phyloP scores from a whole-genome alignment of 1,140 invertebrate genomes.

The Tigriopus japonicus region DNA sequence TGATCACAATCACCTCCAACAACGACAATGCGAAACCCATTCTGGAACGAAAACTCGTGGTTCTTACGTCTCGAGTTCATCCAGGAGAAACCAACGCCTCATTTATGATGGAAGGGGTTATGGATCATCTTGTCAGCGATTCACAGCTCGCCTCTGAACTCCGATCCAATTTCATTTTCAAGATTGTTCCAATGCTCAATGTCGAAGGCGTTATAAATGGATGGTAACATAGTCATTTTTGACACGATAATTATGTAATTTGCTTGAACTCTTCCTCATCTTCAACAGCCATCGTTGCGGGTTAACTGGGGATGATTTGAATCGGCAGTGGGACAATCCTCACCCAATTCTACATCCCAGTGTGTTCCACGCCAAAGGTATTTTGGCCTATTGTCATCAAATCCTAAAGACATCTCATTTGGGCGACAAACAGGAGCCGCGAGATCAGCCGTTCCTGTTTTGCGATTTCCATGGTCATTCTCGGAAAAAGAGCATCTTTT shows the following conservation, averaged over 20 bases:
- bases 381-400: conserved; percentile 40
- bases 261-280: conserved; percentile 18
- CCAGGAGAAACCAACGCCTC: conserved; percentile 74
- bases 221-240: no score
- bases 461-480: conserved; percentile 82
- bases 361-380: conserved; percentile 59
- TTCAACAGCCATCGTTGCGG: conserved; percentile 52
- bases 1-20: conserved; percentile 49
- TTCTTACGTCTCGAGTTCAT: conserved; percentile 62
- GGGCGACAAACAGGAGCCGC: neutral
- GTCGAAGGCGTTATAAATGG: conserved; percentile 72
- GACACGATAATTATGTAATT: no score
- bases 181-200: conserved; percentile 71
- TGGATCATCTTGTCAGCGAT: conserved; percentile 44
- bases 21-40: conserved; percentile 18
- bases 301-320: conserved; percentile 58
- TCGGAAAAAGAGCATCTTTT: conserved; percentile 64
- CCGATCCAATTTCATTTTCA: conserved; percentile 54
- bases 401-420: conserved; percentile 29
- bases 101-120: conserved; percentile 67
- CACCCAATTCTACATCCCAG: conserved; percentile 50
- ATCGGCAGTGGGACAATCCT: conserved; percentile 55
- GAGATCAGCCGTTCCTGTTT: conserved; percentile 43
- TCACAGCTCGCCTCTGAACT: conserved; percentile 36
- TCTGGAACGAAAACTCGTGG: conserved; percentile 43